Evolutionary conservation across 2,888 invertebrate species (phyloP).

Genomic region (Oscheius sp.): DNA sequence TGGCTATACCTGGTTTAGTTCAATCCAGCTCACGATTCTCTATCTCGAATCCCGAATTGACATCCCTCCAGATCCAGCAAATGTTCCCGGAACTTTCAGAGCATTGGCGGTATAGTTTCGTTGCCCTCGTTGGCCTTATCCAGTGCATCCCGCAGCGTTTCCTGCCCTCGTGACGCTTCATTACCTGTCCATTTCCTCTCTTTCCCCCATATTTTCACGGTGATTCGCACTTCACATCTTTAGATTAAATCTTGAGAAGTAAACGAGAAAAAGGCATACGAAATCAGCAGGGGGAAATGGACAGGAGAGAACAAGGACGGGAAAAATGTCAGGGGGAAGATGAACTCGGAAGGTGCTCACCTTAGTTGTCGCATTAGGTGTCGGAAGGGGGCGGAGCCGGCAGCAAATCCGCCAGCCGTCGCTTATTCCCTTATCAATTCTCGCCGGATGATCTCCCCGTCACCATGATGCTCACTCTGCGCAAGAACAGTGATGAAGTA

Average conservation of each 20-base stretch:
- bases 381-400: slow-evolving; percentile 14
- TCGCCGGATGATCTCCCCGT: slow-evolving; percentile 22
- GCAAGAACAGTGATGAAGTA: slow-evolving; percentile 31
- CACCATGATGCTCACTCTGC: slow-evolving; percentile 28
- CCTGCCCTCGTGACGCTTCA: slow-evolving; percentile 28
- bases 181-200: slow-evolving; percentile 22
- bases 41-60: slow-evolving; percentile 66
- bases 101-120: slow-evolving; percentile 65
- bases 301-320: background rate
- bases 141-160: slow-evolving; percentile 4
- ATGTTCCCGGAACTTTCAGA: slow-evolving; percentile 67
- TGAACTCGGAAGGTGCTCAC: background rate
- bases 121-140: no score
- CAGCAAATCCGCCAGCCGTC: slow-evolving; percentile 22
- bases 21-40: slow-evolving; percentile 45
- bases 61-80: slow-evolving; percentile 59
- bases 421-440: slow-evolving; percentile 31
- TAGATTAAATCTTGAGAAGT: background rate
- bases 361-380: slow-evolving; percentile 11
- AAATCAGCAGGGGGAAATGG: background rate
- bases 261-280: background rate
- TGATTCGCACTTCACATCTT: background rate
- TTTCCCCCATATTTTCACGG: background rate
- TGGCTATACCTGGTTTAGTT: background rate
- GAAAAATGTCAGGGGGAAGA: no score